phyloP scores from a whole-genome alignment of 2,113 vertebrate species.

The Gorsachius goisagi region DNA sequence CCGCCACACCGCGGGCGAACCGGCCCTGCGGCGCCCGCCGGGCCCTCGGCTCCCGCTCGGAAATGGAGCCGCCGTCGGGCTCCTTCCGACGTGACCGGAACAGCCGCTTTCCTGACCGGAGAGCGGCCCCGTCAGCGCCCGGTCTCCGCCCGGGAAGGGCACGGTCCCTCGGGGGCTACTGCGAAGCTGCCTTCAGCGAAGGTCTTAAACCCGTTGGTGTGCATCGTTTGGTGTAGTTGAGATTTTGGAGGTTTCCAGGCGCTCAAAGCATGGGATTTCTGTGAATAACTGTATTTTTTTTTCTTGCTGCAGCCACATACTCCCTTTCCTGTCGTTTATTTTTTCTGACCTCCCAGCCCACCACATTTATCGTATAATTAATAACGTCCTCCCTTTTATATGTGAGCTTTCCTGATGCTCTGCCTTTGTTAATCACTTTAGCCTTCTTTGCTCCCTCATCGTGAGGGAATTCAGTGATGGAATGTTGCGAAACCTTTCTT shows the following conservation, averaged over 20 bases:
- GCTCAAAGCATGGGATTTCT: neutral
- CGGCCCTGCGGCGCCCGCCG: neutral
- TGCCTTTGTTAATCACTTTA: neutral
- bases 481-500: neutral
- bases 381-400: neutral
- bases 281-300: neutral
- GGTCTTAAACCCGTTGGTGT: neutral
- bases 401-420: neutral
- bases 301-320: neutral
- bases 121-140: neutral
- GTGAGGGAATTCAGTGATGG: neutral
- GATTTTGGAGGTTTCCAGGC: neutral
- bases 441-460: neutral
- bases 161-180: neutral
- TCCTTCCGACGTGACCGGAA: conserved; percentile 62
- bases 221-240: no score
- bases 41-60: conserved; percentile 13
- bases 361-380: neutral
- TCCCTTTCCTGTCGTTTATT: neutral
- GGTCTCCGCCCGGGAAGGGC: conserved; percentile 20
- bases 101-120: conserved; percentile 48
- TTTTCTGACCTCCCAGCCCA: neutral
- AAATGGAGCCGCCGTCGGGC: conserved; percentile 46
- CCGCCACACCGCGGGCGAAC: neutral
- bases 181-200: neutral